A percentile compares a stretch with the other conserved stretches of the same genome.
These are phyloP conservation scores for Tupaia chinensis DNA, from an alignment of 2,113 vertebrate genomes.

Conservation along the genomic window DNA sequence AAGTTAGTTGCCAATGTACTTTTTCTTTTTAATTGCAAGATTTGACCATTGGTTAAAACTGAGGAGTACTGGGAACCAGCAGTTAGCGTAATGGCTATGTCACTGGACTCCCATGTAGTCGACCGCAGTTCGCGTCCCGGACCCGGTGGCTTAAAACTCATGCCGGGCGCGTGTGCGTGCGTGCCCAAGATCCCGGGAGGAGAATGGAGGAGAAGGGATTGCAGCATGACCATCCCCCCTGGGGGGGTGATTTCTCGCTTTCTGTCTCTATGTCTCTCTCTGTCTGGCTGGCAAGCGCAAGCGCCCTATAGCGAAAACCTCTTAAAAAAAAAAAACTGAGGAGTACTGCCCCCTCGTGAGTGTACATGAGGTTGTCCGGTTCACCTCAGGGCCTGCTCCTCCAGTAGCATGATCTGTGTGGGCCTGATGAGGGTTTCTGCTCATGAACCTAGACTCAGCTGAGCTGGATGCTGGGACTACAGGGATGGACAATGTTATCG, in stretches of 20 bases:
- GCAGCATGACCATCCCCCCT: too few species aligned
- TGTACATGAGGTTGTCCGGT: background rate
- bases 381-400: background rate
- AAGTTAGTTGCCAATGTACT: background rate
- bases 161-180: too few species aligned
- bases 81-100: too few species aligned
- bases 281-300: too few species aligned
- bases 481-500: background rate
- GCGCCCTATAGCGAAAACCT: too few species aligned
- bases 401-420: background rate
- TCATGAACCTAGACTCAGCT: background rate
- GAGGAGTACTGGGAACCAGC: background rate
- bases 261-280: too few species aligned
- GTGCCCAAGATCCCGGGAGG: too few species aligned
- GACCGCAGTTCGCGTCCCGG: too few species aligned
- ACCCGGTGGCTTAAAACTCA: too few species aligned
- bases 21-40: background rate
- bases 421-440: background rate
- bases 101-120: too few species aligned
- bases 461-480: background rate
- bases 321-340: background rate
- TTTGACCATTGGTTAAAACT: constrained; percentile 16
- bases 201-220: too few species aligned
- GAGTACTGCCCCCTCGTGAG: constrained; percentile 23
- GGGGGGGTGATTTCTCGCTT: too few species aligned